phyloP scores from a whole-genome alignment of 2,888 invertebrate genomes.

The Drosophila seclusa region DNA sequence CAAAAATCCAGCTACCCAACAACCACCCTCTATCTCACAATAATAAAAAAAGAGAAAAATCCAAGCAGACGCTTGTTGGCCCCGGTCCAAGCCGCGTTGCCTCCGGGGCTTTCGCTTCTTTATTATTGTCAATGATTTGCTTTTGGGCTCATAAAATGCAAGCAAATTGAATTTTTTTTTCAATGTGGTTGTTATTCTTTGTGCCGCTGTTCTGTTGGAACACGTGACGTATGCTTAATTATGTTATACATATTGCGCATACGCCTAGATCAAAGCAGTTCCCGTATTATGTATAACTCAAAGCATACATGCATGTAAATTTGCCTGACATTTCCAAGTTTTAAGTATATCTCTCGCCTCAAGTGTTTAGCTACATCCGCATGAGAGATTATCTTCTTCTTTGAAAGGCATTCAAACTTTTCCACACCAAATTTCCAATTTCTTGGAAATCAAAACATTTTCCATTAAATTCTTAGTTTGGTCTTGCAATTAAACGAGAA shows the following conservation, averaged over 20 bases:
- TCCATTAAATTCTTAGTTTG: neutral
- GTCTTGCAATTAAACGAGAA: neutral
- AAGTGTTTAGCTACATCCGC: neutral
- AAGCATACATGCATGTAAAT: neutral
- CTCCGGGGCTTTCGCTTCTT: constrained; percentile 42
- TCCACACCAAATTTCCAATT: neutral
- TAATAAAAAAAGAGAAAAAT: neutral
- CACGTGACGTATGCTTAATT: constrained; percentile 62
- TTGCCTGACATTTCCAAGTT: neutral
- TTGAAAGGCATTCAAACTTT: neutral
- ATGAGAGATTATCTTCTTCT: neutral
- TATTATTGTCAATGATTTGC: constrained; percentile 80
- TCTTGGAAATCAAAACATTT: neutral
- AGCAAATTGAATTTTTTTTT: constrained; percentile 68
- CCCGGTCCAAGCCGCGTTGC: constrained; percentile 36
- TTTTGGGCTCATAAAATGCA: constrained; percentile 75
- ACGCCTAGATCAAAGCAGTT: constrained; percentile 32
- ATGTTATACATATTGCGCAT: constrained; percentile 49
- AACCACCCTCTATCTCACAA: neutral
- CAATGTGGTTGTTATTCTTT: constrained; percentile 17
- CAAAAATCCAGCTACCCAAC: neutral
- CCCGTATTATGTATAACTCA: neutral
- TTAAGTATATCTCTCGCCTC: neutral
- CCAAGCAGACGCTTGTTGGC: constrained; percentile 37
- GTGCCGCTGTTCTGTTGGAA: constrained; percentile 2